Percentiles rank a stretch among this genome's conserved stretches.
Evolutionary conservation across 2,888 invertebrate genomes (phyloP).

Genomic region (Oconnorella tubifera): DNA sequence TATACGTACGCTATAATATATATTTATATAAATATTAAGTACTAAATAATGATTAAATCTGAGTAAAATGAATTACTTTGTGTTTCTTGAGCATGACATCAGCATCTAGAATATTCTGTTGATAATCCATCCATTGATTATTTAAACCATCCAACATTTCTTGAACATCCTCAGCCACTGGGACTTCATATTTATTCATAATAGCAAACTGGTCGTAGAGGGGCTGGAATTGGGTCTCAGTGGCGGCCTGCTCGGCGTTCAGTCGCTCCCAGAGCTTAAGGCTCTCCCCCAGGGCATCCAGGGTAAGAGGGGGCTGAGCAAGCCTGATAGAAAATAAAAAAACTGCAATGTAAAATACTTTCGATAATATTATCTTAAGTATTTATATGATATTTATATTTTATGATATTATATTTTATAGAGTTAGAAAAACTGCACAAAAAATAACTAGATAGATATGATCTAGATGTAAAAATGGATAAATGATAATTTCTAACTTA

Average conservation of each 20-base stretch:
- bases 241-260: constrained; percentile 63
- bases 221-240: constrained; percentile 71
- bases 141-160: constrained; percentile 59
- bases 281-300: constrained; percentile 70
- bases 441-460: no score
- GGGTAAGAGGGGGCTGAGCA: constrained; percentile 65
- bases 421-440: no score
- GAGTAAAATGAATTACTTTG: constrained; percentile 63
- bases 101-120: constrained; percentile 67
- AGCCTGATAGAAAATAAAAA: constrained; percentile 28
- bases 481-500: no score
- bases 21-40: no score
- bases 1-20: no score
- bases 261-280: constrained; percentile 69
- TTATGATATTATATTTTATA: no score
- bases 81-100: constrained; percentile 71
- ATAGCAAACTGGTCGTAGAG: constrained; percentile 70
- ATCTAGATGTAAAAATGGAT: no score
- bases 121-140: constrained; percentile 69
- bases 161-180: constrained; percentile 60
- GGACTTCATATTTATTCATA: constrained; percentile 69
- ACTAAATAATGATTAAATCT: no score
- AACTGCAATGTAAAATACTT: no score
- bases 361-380: no score
- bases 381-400: no score